Conservation (phyloP, 2,797 vertebrate genomes). For the Mormyrus proboscirostris region DNA sequence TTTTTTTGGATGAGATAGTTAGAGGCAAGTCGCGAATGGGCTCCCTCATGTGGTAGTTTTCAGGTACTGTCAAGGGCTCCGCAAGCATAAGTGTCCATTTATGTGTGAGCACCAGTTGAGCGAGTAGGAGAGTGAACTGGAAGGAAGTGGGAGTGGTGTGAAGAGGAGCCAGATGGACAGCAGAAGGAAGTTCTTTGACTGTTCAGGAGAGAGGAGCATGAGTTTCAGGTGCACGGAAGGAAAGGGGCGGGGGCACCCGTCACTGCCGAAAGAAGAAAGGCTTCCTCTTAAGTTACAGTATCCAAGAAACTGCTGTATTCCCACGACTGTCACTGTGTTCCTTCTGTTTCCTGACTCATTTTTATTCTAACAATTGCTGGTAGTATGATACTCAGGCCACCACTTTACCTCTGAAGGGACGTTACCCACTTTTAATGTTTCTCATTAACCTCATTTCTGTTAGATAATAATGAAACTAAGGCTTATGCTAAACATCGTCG, state of each 20-base stretch:
- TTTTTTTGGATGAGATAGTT: not conserved
- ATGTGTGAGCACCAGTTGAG: constrained; percentile 67
- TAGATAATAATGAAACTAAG: not conserved
- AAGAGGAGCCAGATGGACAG: constrained; percentile 78
- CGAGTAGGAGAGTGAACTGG: constrained; percentile 73
- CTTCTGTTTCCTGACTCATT: not conserved
- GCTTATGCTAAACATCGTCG: not conserved
- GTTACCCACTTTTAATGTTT: not conserved
- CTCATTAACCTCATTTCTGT: not conserved
- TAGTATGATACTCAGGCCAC: not conserved
- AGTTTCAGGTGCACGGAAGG: constrained; percentile 68
- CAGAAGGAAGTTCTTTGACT: constrained; percentile 72
- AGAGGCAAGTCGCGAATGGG: not conserved
- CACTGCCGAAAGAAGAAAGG: constrained; percentile 18
- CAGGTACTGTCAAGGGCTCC: constrained; percentile 10
- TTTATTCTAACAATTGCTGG: constrained; percentile 18
- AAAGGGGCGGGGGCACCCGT: constrained; percentile 44
- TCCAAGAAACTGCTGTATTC: not conserved
- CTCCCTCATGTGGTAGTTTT: constrained; percentile 16
- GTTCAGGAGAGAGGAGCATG: constrained; percentile 60
- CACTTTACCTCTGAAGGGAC: not conserved
- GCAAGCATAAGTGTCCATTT: constrained; percentile 28
- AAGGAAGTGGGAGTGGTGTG: constrained; percentile 70
- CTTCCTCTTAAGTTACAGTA: constrained; percentile 15
- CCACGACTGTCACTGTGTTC: not conserved